Base-by-base conservation (phyloP, 2,113 vertebrate species). In the Callospermophilus lateralis region DNA sequence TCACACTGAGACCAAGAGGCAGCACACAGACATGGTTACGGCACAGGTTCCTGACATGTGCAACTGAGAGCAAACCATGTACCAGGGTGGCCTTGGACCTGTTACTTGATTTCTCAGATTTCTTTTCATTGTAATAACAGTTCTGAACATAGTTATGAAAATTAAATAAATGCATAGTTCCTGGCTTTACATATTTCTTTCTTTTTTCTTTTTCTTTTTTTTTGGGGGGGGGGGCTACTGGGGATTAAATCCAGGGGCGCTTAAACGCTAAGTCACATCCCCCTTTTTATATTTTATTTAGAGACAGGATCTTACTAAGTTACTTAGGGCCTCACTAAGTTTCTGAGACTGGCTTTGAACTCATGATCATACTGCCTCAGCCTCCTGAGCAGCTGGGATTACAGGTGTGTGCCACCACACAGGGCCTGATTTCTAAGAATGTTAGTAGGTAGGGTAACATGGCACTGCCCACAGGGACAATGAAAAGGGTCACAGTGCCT, bases 51-150 rank as follows among this genome's bases (percentile, higher is more conserved):
- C 32, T 77, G 22, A 86, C 26, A 84, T 19, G 45, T 20, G 95
- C 68, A 32, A 5, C 19, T 17, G 42, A 55, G 24, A 90, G 19
- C 30, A 83, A 42, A 89, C 80, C 53, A 58, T 4, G 55, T n/a
- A 65, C 45, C 13, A 84, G 16, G 12, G 37, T 72, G 45, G 34
- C 45, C 45, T 84, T 20, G 13, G 26, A 74, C n/a, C 42, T 70
- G 28, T 20, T n/a, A 51, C 22, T 51, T 73, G 51, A 53, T 39
- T 67, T 68, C 70, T 58, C 39, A 55, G 68, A 74, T 32, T 85
- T 51, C 84, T 94, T 91, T 87, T 63, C 77, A 55, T 34, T 95
- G n/a, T 67, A 92, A 61, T 91, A 93, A 92, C 39, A 87, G 76
- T 51, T 94, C 58, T 89, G 9, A 26, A 89, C 63, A 28, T 26